Evolutionary conservation across 2,888 invertebrate genomes (phyloP).

Genomic region (Caprella mutica): DNA sequence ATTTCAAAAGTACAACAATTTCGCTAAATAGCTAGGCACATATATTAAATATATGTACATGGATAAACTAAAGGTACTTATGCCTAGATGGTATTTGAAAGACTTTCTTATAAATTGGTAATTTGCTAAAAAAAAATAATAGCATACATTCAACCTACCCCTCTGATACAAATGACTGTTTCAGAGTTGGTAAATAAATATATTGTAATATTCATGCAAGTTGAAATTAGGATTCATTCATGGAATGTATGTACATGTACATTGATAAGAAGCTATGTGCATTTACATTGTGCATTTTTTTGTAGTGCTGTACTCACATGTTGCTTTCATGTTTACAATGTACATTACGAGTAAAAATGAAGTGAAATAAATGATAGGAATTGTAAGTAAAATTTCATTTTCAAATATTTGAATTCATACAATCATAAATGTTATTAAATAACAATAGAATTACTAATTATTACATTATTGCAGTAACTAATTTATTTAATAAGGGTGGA

Average conservation of each 20-base stretch:
- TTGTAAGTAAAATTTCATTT: too few relatives aligned
- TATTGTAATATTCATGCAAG: slow-evolving; percentile 13
- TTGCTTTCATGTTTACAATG: too few relatives aligned
- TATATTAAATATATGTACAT: slow-evolving; percentile 16
- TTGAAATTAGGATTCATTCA: slow-evolving; percentile 7
- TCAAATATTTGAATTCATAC: too few relatives aligned
- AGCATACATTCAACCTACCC: slow-evolving; percentile 16
- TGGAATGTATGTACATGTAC: slow-evolving; percentile 6
- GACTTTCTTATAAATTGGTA: slow-evolving; percentile 16
- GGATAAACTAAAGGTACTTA: slow-evolving; percentile 12
- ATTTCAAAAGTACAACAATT: too few relatives aligned
- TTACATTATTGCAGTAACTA: too few relatives aligned
- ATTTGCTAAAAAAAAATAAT: slow-evolving; percentile 15
- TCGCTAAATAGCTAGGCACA: too few relatives aligned
- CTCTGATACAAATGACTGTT: slow-evolving; percentile 19
- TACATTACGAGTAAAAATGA: too few relatives aligned
- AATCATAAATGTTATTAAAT: too few relatives aligned
- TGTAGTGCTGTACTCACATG: neutral
- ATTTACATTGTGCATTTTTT: slow-evolving; percentile 1
- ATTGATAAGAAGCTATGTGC: slow-evolving; percentile 9
- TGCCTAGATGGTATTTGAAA: slow-evolving; percentile 13
- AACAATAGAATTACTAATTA: too few relatives aligned
- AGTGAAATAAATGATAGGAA: too few relatives aligned
- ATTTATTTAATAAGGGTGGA: too few relatives aligned
- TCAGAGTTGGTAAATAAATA: slow-evolving; percentile 14